These are phyloP conservation scores for Hymenochirus boettgeri DNA, from an alignment of 2,113 vertebrate species.

Conservation along the genomic window DNA sequence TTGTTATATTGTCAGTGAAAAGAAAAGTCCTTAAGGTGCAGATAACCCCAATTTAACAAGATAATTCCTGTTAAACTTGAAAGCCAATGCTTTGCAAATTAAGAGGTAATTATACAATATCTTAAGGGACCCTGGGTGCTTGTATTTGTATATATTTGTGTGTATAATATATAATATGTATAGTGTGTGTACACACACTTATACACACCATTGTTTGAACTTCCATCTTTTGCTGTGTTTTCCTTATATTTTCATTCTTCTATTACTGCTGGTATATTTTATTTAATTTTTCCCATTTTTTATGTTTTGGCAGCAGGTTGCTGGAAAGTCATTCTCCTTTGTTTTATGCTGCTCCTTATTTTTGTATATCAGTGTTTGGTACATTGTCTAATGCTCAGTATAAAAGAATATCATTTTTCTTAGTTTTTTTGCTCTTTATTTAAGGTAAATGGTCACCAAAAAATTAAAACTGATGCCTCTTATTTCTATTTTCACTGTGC, in stretches of 20 bases:
- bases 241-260: conserved; percentile 49
- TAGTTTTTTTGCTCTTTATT: conserved; percentile 67
- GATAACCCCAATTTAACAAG: conserved; percentile 47
- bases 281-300: conserved; percentile 50
- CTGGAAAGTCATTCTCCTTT: conserved; percentile 56
- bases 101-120: conserved; percentile 61
- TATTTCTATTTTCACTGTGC: no score
- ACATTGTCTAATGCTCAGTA: conserved; percentile 74
- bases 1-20: no score
- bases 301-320: conserved; percentile 58
- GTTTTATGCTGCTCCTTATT: conserved; percentile 57
- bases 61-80: conserved; percentile 90
- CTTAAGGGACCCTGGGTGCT: conserved; percentile 70
- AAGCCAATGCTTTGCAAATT: conserved; percentile 59
- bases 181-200: no score
- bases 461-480: conserved; percentile 28
- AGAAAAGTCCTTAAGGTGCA: conserved; percentile 1
- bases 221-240: conserved; percentile 73
- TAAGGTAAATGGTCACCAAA: conserved; percentile 80
- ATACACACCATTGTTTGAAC: conserved; percentile 93
- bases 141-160: conserved; percentile 57
- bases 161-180: conserved; percentile 68
- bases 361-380: conserved; percentile 65
- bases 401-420: conserved; percentile 62
- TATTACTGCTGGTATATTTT: conserved; percentile 59